These are phyloP conservation scores for Natator depressus DNA, from an alignment of 2,113 vertebrate genomes.

Conservation along the genomic window DNA sequence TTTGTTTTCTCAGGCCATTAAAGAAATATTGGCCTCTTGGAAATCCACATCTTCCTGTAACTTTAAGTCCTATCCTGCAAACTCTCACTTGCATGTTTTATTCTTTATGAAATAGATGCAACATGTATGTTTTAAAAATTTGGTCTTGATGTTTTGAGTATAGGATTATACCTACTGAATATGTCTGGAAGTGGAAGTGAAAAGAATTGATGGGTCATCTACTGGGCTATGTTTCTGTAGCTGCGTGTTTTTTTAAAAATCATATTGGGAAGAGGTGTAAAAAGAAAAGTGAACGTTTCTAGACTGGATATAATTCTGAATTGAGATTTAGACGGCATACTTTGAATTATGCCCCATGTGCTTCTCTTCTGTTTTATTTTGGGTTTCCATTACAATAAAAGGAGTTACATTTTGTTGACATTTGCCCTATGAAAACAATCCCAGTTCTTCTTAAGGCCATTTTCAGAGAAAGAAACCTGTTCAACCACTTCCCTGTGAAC, in stretches of 20 bases:
- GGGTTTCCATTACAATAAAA: constrained; percentile 14
- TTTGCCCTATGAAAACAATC: constrained; percentile 67
- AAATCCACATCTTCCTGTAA: neutral
- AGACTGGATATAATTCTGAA: constrained; percentile 39
- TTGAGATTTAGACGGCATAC: constrained; percentile 57
- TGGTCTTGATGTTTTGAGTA: neutral
- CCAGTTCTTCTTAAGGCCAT: constrained; percentile 56
- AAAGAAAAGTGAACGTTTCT: constrained; percentile 35
- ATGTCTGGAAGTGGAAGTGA: neutral
- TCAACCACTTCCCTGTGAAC: constrained; percentile 53
- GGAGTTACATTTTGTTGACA: constrained; percentile 61
- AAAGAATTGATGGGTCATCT: constrained; percentile 43
- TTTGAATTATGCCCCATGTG: constrained; percentile 12
- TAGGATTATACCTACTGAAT: neutral
- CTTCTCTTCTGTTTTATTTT: constrained; percentile 7
- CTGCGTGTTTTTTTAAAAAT: constrained; percentile 60
- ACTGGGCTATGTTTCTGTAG: constrained; percentile 28
- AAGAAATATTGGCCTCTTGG: neutral
- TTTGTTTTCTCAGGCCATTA: neutral
- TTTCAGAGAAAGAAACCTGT: constrained; percentile 65
- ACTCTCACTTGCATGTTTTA: neutral
- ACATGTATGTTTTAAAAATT: neutral
- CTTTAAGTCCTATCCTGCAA: neutral
- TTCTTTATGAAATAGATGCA: neutral
- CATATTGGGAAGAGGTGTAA: constrained; percentile 54